A percentile compares a stretch with the other conserved stretches of the same genome.
These are phyloP conservation scores for Podarcis raffonei DNA, from an alignment of 2,113 vertebrate species.

Conservation along the genomic window DNA sequence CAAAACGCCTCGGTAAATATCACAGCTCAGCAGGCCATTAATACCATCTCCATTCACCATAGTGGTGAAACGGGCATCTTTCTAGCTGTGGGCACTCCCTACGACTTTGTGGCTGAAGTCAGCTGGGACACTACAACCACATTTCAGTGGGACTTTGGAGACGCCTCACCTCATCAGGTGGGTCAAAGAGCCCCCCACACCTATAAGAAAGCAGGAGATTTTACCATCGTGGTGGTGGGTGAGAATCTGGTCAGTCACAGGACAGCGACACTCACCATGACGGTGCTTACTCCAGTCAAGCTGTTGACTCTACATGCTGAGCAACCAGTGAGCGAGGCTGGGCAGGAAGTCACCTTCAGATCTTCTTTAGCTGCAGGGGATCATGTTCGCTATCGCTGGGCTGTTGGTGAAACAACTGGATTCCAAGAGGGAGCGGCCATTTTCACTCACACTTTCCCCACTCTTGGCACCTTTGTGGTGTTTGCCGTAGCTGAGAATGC, in stretches of 20 bases:
- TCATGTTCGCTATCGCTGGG: slow-evolving; percentile 71
- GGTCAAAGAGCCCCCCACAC: slow-evolving; percentile 65
- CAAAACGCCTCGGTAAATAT: slow-evolving; percentile 58
- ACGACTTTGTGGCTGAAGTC: slow-evolving; percentile 65
- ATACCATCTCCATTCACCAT: slow-evolving; percentile 54
- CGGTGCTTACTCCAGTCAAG: slow-evolving; percentile 66
- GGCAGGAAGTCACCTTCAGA: slow-evolving; percentile 66
- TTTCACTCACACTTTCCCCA: slow-evolving; percentile 67
- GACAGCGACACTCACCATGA: slow-evolving; percentile 50
- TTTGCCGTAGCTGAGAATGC: slow-evolving; percentile 66
- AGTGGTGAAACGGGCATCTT: slow-evolving; percentile 36
- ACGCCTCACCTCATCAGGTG: slow-evolving; percentile 56
- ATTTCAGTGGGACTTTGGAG: slow-evolving; percentile 80
- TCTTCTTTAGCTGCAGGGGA: slow-evolving; percentile 61
- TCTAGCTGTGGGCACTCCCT: slow-evolving; percentile 58
- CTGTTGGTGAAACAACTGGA: slow-evolving; percentile 53
- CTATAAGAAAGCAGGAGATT: slow-evolving; percentile 67
- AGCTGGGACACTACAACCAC: slow-evolving; percentile 64
- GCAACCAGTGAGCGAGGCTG: slow-evolving; percentile 51
- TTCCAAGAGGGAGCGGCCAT: slow-evolving; percentile 50
- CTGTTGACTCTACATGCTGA: slow-evolving; percentile 62
- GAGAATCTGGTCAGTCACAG: slow-evolving; percentile 72
- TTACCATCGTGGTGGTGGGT: slow-evolving; percentile 66
- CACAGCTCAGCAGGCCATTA: slow-evolving; percentile 67
- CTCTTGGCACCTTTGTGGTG: slow-evolving; percentile 71